Percentiles rank a stretch among this genome's conserved stretches.
These are phyloP conservation scores for Choloepus hoffmanni DNA, from an alignment of 2,113 vertebrate genomes.

Conservation along the genomic window DNA sequence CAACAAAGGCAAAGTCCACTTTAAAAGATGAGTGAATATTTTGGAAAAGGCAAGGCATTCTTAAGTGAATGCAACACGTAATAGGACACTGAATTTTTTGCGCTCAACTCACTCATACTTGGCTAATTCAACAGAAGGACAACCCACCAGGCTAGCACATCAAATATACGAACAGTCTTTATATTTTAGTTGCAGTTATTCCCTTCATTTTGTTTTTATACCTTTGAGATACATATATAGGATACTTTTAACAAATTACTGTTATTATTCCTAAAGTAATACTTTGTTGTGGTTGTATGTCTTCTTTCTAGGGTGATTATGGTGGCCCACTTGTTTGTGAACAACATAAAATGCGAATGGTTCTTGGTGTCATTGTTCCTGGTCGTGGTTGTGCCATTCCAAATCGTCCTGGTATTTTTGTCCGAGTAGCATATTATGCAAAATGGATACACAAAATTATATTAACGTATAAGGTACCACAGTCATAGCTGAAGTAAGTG, in stretches of 20 bases:
- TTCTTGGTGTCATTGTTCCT: conserved; percentile 97
- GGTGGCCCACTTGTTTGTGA: conserved; percentile 97
- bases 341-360: conserved; percentile 94
- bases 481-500: conserved; percentile 61
- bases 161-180: neutral
- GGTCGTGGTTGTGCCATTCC: conserved; percentile 95
- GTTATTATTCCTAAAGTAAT: conserved; percentile 53
- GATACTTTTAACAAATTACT: neutral
- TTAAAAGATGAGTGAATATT: neutral
- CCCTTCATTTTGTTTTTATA: neutral
- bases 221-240: neutral
- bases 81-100: neutral
- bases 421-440: conserved; percentile 95
- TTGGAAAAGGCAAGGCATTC: conserved; percentile 2
- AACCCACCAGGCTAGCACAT: neutral
- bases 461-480: conserved; percentile 86
- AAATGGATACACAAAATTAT: conserved; percentile 98
- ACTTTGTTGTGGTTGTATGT: neutral
- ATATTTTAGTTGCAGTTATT: neutral
- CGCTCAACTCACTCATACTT: neutral
- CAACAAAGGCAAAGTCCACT: neutral
- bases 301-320: conserved; percentile 93
- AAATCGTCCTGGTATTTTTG: conserved; percentile 96
- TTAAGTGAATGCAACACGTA: neutral
- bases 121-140: neutral